Evolutionary conservation across 2,888 invertebrate genomes (phyloP).

Genomic region (Tipula lateralis): DNA sequence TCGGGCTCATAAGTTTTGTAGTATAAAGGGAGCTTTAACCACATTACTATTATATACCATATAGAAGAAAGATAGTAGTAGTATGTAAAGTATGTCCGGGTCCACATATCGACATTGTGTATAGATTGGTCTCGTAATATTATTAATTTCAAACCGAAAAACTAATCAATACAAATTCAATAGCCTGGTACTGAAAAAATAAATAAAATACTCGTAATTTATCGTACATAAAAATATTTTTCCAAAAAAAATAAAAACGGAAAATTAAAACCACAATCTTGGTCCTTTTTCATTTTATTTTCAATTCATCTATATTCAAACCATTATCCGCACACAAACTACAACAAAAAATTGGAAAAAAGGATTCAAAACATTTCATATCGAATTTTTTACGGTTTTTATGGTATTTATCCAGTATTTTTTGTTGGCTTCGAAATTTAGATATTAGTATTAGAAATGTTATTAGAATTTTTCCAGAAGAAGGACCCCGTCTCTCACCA

Average conservation of each 20-base stretch:
- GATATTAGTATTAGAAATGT: not conserved
- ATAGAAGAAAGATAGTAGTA: too few species aligned
- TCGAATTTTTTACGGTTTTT: not conserved
- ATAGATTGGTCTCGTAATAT: too few species aligned
- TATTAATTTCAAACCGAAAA: too few species aligned
- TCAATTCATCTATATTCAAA: slow-evolving; percentile 1
- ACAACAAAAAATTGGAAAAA: not conserved
- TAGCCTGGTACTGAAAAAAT: not conserved
- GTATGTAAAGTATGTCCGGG: too few species aligned
- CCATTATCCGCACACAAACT: not conserved
- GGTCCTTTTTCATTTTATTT: not conserved
- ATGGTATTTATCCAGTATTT: not conserved
- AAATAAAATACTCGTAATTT: too few species aligned
- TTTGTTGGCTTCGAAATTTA: not conserved
- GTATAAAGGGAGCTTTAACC: too few species aligned
- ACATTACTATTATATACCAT: too few species aligned
- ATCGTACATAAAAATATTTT: not conserved
- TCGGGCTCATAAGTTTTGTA: too few species aligned
- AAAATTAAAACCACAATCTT: not conserved
- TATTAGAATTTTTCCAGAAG: not conserved
- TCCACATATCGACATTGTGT: too few species aligned
- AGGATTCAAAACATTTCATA: not conserved
- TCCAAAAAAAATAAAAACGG: not conserved
- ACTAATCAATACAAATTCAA: not conserved
- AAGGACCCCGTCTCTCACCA: too few species aligned